These are phyloP conservation scores for Nasonia giraulti DNA, from an alignment of 1,140 invertebrate genomes.

Conservation along the genomic window DNA sequence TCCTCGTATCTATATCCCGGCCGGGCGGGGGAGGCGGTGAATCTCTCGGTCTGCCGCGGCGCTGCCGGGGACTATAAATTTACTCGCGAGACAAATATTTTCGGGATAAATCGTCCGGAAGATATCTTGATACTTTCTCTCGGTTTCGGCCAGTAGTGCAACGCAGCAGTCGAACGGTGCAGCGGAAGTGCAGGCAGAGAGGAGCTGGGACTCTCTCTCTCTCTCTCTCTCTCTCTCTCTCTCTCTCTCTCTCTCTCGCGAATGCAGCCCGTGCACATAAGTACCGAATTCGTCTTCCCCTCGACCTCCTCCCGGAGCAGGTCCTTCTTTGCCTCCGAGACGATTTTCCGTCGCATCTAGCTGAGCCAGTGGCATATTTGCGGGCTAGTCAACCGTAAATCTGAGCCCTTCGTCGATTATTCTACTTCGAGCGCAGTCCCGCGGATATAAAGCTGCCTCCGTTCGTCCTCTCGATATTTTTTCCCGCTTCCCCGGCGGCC, in stretches of 20 bases:
- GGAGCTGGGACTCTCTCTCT: slow-evolving; percentile 13
- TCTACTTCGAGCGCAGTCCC: slow-evolving; percentile 3
- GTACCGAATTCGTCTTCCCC: slow-evolving; percentile 59
- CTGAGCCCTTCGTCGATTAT: slow-evolving; percentile 50
- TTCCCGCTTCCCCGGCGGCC: background rate
- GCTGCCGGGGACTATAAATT: slow-evolving; percentile 26
- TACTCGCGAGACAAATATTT: slow-evolving; percentile 36
- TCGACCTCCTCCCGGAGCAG: background rate
- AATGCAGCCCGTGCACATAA: slow-evolving; percentile 28
- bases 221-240: slow-evolving; percentile 9
- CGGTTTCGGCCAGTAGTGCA: slow-evolving; percentile 40
- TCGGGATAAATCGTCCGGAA: slow-evolving; percentile 39
- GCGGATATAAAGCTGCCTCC: background rate
- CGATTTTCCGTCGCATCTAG: slow-evolving; percentile 55
- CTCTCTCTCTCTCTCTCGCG: background rate
- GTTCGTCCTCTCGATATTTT: background rate
- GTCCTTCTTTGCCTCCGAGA: slow-evolving; percentile 42
- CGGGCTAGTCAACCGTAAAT: slow-evolving; percentile 60
- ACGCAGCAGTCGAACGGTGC: background rate
- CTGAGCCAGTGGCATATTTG: slow-evolving; percentile 59
- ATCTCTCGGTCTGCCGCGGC: slow-evolving; percentile 51
- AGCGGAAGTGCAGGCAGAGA: background rate
- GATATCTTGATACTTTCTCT: slow-evolving; percentile 41
- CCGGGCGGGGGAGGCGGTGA: slow-evolving; percentile 19
- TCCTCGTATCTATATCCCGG: slow-evolving; percentile 13